These are phyloP conservation scores for Pseudochirops corinnae DNA, from an alignment of 2,797 vertebrate genomes.

Conservation along the genomic window DNA sequence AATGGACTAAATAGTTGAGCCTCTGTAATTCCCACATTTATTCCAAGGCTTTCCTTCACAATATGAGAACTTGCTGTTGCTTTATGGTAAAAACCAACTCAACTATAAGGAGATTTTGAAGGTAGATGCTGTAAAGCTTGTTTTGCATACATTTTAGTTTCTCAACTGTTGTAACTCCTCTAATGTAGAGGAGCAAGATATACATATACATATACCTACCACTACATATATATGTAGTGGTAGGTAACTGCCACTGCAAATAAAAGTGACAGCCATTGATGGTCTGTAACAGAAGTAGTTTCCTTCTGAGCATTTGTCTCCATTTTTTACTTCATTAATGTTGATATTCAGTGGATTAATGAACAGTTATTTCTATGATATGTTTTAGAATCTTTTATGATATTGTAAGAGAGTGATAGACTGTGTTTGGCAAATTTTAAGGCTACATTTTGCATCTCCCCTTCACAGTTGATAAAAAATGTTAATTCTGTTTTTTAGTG, in stretches of 20 bases:
- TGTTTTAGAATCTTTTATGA: not conserved
- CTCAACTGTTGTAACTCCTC: not conserved
- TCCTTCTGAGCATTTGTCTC: conserved; percentile 6
- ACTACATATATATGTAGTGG: conserved; percentile 28
- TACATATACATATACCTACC: too few species aligned
- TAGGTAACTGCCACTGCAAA: conserved; percentile 52
- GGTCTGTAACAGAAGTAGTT: conserved; percentile 28
- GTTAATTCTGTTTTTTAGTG: too few species aligned
- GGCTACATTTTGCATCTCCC: not conserved
- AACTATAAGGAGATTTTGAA: conserved; percentile 29
- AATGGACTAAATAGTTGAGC: conserved; percentile 38
- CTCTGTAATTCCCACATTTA: conserved; percentile 30
- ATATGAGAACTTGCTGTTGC: conserved; percentile 42
- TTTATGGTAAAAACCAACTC: conserved; percentile 16
- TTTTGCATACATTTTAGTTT: conserved; percentile 52
- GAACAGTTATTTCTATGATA: conserved; percentile 29
- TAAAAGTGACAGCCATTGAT: conserved; percentile 60
- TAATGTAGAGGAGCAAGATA: conserved; percentile 20
- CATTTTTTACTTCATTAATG: conserved; percentile 48
- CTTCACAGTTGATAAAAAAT: too few species aligned
- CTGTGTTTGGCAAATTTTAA: not conserved
- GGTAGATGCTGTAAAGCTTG: conserved; percentile 35
- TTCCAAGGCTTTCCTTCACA: conserved; percentile 10
- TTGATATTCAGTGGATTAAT: conserved; percentile 48
- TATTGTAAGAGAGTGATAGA: conserved; percentile 20